A percentile compares a stretch with the other conserved stretches of the same genome.
phyloP scores from a whole-genome alignment of 2,888 invertebrate species.

The Ganaspis brasiliensis region DNA sequence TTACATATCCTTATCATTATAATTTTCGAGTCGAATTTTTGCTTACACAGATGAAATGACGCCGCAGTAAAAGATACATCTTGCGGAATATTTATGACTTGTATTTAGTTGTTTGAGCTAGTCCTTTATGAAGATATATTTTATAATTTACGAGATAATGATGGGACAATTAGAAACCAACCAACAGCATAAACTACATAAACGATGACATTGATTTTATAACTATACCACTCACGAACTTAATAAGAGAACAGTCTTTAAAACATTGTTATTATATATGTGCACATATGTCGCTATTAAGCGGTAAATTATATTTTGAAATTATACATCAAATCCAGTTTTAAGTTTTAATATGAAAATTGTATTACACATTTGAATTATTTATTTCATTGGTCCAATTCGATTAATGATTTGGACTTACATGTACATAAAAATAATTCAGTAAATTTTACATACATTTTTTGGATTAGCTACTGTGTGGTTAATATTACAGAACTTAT shows the following conservation, averaged over 20 bases:
- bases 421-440: no score
- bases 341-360: no score
- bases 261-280: not conserved
- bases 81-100: not conserved
- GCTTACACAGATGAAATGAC: no score
- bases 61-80: not conserved
- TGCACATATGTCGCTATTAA: not conserved
- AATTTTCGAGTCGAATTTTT: no score
- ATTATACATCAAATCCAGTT: no score
- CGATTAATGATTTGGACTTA: no score
- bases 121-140: not conserved
- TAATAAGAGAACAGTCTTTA: not conserved
- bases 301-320: not conserved
- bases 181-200: not conserved
- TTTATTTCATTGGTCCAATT: no score
- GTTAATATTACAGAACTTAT: no score
- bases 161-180: not conserved
- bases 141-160: not conserved
- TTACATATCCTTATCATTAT: no score
- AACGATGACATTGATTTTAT: constrained; percentile 1
- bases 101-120: not conserved
- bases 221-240: not conserved
- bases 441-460: no score
- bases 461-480: no score
- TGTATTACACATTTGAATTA: no score